Evolutionary conservation across 2,113 vertebrate species (phyloP).

Genomic region (Serinus canaria): DNA sequence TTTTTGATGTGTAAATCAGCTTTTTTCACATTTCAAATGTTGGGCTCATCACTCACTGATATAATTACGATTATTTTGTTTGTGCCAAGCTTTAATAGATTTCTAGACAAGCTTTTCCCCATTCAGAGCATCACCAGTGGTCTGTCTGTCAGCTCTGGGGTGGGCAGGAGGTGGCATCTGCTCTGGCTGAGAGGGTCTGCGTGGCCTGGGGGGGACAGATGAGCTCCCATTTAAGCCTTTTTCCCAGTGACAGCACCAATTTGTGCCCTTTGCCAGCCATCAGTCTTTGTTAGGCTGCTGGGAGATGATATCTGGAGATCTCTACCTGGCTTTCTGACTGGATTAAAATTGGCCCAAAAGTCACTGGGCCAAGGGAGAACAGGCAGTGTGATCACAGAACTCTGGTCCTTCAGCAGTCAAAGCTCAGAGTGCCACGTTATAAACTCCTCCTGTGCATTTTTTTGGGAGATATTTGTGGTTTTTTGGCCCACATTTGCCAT

Average conservation of each 20-base stretch:
- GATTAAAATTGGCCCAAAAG: not conserved
- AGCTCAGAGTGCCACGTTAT: not conserved
- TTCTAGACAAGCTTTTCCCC: not conserved
- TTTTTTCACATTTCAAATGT: not conserved
- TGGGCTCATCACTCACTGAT: not conserved
- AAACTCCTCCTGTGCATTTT: not conserved
- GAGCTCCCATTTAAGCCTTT: not conserved
- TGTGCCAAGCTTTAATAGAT: not conserved
- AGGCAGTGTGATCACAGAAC: not conserved
- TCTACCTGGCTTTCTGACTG: not conserved
- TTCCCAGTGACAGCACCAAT: not conserved
- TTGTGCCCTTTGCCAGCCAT: not conserved
- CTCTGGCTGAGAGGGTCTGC: not conserved
- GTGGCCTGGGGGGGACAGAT: not conserved
- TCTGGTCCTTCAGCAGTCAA: not conserved
- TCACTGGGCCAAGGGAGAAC: not conserved
- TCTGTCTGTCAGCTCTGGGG: not conserved
- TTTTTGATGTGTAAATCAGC: not conserved
- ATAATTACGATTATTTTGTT: not conserved
- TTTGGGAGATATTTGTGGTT: not conserved
- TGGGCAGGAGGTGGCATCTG: conserved; percentile 4
- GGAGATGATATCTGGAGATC: not conserved
- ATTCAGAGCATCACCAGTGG: not conserved
- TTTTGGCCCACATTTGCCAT: not conserved
- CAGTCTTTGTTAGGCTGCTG: not conserved